Percentiles rank a stretch among this genome's conserved stretches.
Conservation (phyloP, 2,888 invertebrate genomes). For the Chrysolina oricalcia region DNA sequence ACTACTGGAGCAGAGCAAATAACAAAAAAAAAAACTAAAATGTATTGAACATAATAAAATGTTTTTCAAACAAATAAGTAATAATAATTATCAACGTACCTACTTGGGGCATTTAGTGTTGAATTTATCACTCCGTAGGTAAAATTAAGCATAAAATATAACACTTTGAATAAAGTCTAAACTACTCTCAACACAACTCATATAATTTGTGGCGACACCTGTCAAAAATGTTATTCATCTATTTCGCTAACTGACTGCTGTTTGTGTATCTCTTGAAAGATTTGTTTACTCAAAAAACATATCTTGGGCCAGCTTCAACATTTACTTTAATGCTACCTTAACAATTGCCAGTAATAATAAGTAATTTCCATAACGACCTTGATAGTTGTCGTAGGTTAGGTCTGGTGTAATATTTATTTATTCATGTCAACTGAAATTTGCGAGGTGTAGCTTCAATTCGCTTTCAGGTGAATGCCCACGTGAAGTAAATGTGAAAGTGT, state of each 20-base stretch:
- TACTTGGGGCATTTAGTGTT: no score
- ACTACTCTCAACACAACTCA: background rate
- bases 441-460: background rate
- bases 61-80: no score
- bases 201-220: slow-evolving; percentile 16
- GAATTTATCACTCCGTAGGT: background rate
- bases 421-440: slow-evolving; percentile 24
- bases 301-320: slow-evolving; percentile 70
- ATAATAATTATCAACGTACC: no score
- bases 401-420: slow-evolving; percentile 22
- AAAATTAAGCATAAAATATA: background rate
- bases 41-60: no score
- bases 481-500: slow-evolving; percentile 8
- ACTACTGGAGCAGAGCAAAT: no score
- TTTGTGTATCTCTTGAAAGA: slow-evolving; percentile 66
- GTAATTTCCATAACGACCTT: slow-evolving; percentile 6
- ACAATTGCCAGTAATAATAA: slow-evolving; percentile 26
- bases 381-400: slow-evolving; percentile 22
- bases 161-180: background rate
- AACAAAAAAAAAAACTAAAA: no score
- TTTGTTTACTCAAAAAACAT: slow-evolving; percentile 70
- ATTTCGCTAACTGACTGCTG: slow-evolving; percentile 48
- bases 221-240: slow-evolving; percentile 15
- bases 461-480: background rate
- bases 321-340: slow-evolving; percentile 34